Evolutionary conservation across 2,888 invertebrate species (phyloP), one percentile per base, ranked within the genome.

Genomic region (Athetis lepigone): DNA sequence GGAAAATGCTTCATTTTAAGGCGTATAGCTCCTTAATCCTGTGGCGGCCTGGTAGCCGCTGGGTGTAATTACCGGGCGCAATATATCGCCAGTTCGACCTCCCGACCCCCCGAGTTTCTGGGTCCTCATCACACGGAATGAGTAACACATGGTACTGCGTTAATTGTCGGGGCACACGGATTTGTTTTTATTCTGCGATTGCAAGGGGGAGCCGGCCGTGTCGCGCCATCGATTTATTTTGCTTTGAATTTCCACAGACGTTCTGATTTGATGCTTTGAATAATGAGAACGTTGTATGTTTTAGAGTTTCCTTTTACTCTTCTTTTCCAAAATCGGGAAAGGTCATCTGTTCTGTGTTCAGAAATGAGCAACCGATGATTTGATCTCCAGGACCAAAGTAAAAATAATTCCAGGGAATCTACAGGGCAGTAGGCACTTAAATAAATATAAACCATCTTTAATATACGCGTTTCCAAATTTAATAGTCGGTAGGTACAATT

Each of bases 101-200:
- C 80, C 77, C 80, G 78, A 75, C 82, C 82, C 73, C 77, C 73
- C 60, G 67, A 68, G 67, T 75, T 64, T 61, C 65, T 65, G 78
- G 85, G 84, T 87, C 87, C 90, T 91, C 92, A 88, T 92, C 93
- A 90, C 85, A 83, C 82, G 70, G 87, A 79, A 79, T 79, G 89
- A 89, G 92, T 90, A 90, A 92, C 94, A 94, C 93, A 94, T 94
- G 94, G 88, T 88, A 81, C 89, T 84, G 85, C 87, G 90, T 90
- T 94, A 94, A 93, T 93, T 92, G 92, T 88, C 83, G 85, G 87
- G 88, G 86, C 82, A 82, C 85, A 80, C 79, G 81, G 86, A 88
- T 89, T 89, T 89, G 92, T 91, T 92, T 92, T 92, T 91, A 92
- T 91, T 90, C 85, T 84, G 82, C 84, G 82, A 87, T 84, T 85